Evolutionary conservation across 2,888 invertebrate genomes (phyloP).

Genomic region (Synanthedon myopaeformis): DNA sequence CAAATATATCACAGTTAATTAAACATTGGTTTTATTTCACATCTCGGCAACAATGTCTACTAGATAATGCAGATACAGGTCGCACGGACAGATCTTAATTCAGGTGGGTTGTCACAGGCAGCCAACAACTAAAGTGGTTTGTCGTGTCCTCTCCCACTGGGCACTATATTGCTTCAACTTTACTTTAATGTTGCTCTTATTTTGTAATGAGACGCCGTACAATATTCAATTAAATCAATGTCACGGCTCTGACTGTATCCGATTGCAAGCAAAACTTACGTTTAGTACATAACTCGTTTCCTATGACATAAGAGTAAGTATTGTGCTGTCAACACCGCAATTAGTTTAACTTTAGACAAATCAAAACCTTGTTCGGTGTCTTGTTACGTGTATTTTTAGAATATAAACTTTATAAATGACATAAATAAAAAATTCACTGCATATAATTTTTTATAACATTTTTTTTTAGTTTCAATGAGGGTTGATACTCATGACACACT

Average conservation of each 20-base stretch:
- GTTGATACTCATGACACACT: too few species aligned
- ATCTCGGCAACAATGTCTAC: constrained; percentile 9
- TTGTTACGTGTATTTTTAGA: too few species aligned
- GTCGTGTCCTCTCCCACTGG: constrained; percentile 41
- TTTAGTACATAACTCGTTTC: constrained; percentile 16
- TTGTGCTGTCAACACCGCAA: constrained; percentile 7
- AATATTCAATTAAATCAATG: constrained; percentile 29
- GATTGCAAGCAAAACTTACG: constrained; percentile 17
- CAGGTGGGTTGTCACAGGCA: constrained; percentile 24
- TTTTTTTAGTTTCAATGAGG: too few species aligned
- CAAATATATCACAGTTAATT: constrained; percentile 25
- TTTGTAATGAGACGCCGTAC: constrained; percentile 32
- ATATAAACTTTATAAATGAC: too few species aligned
- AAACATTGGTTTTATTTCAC: constrained; percentile 17
- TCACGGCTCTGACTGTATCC: constrained; percentile 7
- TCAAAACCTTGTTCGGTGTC: not conserved
- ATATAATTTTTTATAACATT: too few species aligned
- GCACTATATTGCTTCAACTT: constrained; percentile 28
- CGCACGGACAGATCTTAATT: constrained; percentile 20
- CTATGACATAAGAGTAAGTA: constrained; percentile 26
- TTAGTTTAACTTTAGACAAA: constrained; percentile 6
- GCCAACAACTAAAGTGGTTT: constrained; percentile 35
- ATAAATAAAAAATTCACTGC: too few species aligned
- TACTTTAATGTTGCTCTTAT: constrained; percentile 31
- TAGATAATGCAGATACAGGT: constrained; percentile 9